Evolutionary conservation across 2,113 vertebrate species (phyloP), one percentile per base, ranked within the genome.

Genomic region (Noctilio leporinus): DNA sequence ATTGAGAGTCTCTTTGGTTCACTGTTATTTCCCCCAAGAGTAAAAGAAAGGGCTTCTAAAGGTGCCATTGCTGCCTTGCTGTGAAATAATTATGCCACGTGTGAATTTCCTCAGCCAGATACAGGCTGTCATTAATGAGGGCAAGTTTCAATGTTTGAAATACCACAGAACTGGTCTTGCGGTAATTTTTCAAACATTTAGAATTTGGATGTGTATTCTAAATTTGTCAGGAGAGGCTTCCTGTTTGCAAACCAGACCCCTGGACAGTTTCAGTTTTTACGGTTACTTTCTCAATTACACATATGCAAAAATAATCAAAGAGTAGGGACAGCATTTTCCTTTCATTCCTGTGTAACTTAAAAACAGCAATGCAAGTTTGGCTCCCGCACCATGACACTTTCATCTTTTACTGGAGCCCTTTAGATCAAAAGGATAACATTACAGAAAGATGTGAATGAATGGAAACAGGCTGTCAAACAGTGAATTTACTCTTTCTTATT

Each of bases 231-330:
- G 38, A 55, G 57, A 64, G 20, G 30, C 49, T 91, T 91, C 47
- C 57, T 92, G 75, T 94, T 43, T 86, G 69, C 40, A 91, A 93
- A 91, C 22, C 30, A 93, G 57, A 45, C n/a, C 26, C 11, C 55
- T 67, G 40, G 89, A 96, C 93, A 93, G 40, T 93, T 95, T 91
- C 28, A 24, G 3, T 57, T 92, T 94, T 95, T 91, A 85, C 10
- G 90, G 51, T 81, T 40, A 86, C 86, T 93, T 86, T 86, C 45
- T 86, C 86, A 95, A 89, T 95, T 86, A 93, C 62, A 76, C 96
- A 86, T 91, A 95, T 91, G 91, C 86, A 96, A 93, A 95, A 97
- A 93, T 91, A 97, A 97, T 96, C 82, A 95, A 93, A 93, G 49
- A 65, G 40, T 33, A 70, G 55, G 28, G 38, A 93, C n/a, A 93